Evolutionary conservation across 2,888 invertebrate species (phyloP).

Genomic region (Agriopis aurantiaria): DNA sequence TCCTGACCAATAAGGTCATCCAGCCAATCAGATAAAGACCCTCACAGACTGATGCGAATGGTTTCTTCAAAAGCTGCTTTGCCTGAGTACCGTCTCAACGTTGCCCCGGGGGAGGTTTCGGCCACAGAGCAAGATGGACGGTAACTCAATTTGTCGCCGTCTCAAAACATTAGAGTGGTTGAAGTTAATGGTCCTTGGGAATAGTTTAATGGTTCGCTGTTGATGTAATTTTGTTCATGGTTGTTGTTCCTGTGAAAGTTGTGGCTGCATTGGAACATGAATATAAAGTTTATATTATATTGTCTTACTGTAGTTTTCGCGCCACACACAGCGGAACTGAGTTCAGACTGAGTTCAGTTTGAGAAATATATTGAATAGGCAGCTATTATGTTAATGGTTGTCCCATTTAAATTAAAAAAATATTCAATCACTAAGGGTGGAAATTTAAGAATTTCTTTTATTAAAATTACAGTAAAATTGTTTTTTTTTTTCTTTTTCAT

Average conservation of each 20-base stretch:
- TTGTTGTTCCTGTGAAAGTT: slow-evolving; percentile 1
- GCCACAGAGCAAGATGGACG: slow-evolving; percentile 26
- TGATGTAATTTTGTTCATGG: slow-evolving; percentile 27
- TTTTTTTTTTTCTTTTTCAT: too few relatives aligned
- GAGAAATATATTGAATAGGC: too few relatives aligned
- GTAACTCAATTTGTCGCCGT: slow-evolving; percentile 33
- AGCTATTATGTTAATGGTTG: too few relatives aligned
- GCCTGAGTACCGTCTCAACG: neutral
- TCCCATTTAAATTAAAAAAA: too few relatives aligned
- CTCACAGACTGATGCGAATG: neutral
- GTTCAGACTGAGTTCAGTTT: too few relatives aligned
- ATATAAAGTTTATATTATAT: neutral
- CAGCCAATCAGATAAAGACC: neutral
- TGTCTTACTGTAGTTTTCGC: neutral
- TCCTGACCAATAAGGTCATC: too few relatives aligned
- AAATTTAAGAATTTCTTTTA: too few relatives aligned
- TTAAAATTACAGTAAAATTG: too few relatives aligned
- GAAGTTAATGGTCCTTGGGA: slow-evolving; percentile 29
- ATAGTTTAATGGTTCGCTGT: slow-evolving; percentile 30
- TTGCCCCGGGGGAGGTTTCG: slow-evolving; percentile 36
- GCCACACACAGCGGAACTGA: too few relatives aligned
- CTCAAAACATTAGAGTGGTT: slow-evolving; percentile 24
- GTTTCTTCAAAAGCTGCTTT: neutral
- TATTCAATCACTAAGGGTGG: too few relatives aligned
- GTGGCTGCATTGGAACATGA: neutral